A percentile compares a stretch with the other conserved stretches of the same genome.
Evolutionary conservation across 2,797 vertebrate genomes (phyloP).

Genomic region (Coccyzus lansbergi): DNA sequence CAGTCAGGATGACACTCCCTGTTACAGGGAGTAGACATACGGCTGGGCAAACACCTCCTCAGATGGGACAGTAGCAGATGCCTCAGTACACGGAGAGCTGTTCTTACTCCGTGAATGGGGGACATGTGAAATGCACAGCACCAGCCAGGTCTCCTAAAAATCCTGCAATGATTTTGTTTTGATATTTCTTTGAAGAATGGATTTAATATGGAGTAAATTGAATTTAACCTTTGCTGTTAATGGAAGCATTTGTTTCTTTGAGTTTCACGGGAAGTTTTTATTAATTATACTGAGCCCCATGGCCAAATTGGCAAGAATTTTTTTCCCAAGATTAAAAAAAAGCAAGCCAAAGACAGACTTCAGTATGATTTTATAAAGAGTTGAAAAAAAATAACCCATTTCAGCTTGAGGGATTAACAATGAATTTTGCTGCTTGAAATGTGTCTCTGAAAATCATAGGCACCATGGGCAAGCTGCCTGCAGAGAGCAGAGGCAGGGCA

Average conservation of each 20-base stretch:
- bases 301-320: neutral
- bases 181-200: neutral
- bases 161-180: neutral
- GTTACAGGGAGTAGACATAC: neutral
- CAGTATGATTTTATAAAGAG: too few species aligned
- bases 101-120: too few species aligned
- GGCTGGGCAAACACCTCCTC: neutral
- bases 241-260: neutral
- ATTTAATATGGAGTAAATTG: neutral
- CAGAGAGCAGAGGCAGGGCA: neutral
- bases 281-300: neutral
- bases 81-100: neutral
- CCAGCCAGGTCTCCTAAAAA: rapidly evolving
- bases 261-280: neutral
- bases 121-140: rapidly evolving
- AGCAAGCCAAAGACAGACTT: neutral
- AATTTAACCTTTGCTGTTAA: neutral
- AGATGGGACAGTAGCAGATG: neutral
- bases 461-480: neutral
- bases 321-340: neutral
- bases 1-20: neutral
- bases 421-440: neutral
- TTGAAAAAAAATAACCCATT: rapidly evolving
- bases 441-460: neutral
- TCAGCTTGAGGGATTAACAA: neutral